Evolutionary conservation across 2,888 invertebrate genomes (phyloP), one percentile per base, ranked within the genome.

Genomic region (Seladonia tumulorum): DNA sequence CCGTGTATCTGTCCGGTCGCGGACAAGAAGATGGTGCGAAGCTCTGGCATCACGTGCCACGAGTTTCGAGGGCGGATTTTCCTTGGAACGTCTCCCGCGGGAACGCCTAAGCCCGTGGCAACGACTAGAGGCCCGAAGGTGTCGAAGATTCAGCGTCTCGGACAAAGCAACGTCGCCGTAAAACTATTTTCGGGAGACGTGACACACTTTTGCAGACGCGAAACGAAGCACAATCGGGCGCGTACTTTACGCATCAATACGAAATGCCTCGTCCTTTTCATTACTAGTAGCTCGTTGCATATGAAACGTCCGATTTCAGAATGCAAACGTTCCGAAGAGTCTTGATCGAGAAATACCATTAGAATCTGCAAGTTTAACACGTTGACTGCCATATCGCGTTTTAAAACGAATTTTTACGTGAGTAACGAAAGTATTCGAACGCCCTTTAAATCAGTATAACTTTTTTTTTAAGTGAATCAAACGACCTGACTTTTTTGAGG

Each of bases 161-260:
- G 79, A 80, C 71, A 80, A 76, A 75, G 75, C 73, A 25, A 14
- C 42, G 73, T 73, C 63, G 42, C 25, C 57, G 70, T 76, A 79
- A 83, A 83, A 82, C 74, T 89, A 90, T 90, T 86, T 88, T 90
- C 75, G 86, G 79, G 82, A 82, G 68, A 81, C 70, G 80, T 87
- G 87, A 85, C 91, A 86, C 79, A 88, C 63, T 88, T 89, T 83
- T 70, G 39, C 57, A 53, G 29, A 71, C 42, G 68, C 75, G 78
- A 79, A 66, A 18, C 35, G 66, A 35, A 35, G 66, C 66, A 66
- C 35, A 35, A 66, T 18, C 35, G 7, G 16, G 7, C 14, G 35
- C 14, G 29, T 66, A 35, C 18, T 7, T 66, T 0, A 35, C 35
- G 63, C 35, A 35, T 16, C 29, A 18, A 14, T 18, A 35, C 7